Base-by-base conservation (phyloP, 2,113 vertebrate species). In the Edolisoma coerulescens region DNA sequence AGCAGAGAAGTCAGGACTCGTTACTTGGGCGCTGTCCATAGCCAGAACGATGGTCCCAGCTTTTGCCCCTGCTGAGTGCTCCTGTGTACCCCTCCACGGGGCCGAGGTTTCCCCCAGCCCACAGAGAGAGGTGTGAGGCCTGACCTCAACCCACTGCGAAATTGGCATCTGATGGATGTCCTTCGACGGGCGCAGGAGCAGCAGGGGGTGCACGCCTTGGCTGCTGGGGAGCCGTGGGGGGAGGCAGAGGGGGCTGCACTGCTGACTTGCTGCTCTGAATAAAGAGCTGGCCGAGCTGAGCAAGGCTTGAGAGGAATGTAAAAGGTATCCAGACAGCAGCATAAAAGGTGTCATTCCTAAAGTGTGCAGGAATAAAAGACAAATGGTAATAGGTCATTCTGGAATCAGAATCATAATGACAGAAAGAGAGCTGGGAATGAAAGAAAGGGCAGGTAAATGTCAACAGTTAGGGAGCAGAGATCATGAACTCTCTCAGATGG, bases 391-490 rank as follows among this genome's bases (percentile, higher is more conserved):
- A 95, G 95, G 92, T 92, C 84, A 90, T 74, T 95, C 75, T 87
- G 87, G 90, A 97, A 87, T 96, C 90, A 88, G 74, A 92, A 87
- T 87, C 59, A 26, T 90, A 95, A 95, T 93, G 94, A 96, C 96
- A 94, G 93, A 93, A 89, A 91, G 93, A 91, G 83, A 96, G 68
- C 67, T 83, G 24, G 54, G 71, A 95, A 91, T 91, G 93, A 93
- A 95, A 95, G 87, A 97, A 97, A 96, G 96, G 95, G 94, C 97
- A 97, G 70, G 75, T 87, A 96, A 97, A 97, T 97, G 96, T 96
- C 96, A 97, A 80, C 69, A 84, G 41, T 70, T 84, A 74, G 87
- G n/a, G 78, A 94, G 83, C 41, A 95, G 93, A 95, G 96, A 96
- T 95, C 84, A 4, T 87, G 94, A 96, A 95, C 96, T 96, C 95